Evolutionary conservation across 2,113 vertebrate species (phyloP).

Genomic region (Bos indicus): DNA sequence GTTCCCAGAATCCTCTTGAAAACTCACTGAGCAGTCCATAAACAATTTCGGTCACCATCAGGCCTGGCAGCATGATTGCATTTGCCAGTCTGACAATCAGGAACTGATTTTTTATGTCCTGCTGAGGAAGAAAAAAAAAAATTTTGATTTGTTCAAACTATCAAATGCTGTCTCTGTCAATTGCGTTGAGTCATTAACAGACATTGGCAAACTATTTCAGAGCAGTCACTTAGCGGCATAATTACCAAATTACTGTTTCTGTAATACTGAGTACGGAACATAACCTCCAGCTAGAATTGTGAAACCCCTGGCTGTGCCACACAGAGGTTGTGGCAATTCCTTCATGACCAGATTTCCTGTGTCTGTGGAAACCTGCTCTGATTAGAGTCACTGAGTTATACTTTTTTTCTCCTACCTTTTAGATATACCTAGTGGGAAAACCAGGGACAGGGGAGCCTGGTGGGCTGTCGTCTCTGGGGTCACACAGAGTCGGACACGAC

Average conservation of each 20-base stretch:
- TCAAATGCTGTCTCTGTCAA: neutral
- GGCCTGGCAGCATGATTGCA: neutral
- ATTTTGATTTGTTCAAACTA: neutral
- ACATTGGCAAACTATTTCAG: neutral
- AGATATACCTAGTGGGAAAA: neutral
- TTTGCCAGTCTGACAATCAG: neutral
- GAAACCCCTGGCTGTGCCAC: neutral
- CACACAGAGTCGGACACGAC: rapidly evolving
- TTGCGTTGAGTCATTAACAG: neutral
- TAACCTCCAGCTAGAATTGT: neutral
- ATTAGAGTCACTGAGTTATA: neutral
- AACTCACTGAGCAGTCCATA: neutral
- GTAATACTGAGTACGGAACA: neutral
- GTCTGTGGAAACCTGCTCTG: neutral
- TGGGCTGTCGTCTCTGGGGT: too few species aligned
- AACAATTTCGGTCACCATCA: neutral
- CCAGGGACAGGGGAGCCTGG: too few species aligned
- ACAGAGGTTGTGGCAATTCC: neutral
- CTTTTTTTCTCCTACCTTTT: neutral
- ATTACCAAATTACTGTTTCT: neutral
- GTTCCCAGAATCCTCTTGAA: neutral
- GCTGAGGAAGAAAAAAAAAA: neutral
- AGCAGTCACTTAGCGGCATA: neutral
- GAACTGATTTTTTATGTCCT: neutral
- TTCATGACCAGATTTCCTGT: neutral